These are phyloP conservation scores for Neotoma lepida DNA, from an alignment of 2,113 vertebrate genomes.

Conservation along the genomic window DNA sequence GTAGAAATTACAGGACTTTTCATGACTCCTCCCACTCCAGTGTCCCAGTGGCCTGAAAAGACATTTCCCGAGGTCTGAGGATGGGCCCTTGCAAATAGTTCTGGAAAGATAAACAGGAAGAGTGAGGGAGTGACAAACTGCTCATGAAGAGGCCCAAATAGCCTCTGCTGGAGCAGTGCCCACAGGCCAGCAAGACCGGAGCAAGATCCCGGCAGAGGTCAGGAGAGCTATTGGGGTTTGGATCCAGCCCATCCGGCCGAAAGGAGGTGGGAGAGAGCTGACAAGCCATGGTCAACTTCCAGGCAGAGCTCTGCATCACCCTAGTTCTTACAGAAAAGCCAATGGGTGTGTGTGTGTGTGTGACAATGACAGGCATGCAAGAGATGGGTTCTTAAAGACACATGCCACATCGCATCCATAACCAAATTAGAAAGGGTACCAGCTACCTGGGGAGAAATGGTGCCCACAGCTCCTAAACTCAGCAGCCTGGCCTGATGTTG, in stretches of 20 bases:
- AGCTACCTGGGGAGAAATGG: neutral
- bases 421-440: neutral
- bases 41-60: neutral
- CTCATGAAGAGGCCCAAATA: neutral
- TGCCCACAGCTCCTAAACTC: neutral
- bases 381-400: neutral
- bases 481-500: fast-evolving
- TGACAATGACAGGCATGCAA: neutral
- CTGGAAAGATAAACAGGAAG: slow-evolving; percentile 26
- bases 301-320: neutral
- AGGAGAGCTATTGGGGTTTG: too few species aligned
- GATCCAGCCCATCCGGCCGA: neutral
- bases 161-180: neutral
- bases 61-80: neutral
- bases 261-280: neutral
- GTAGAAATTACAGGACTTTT: neutral
- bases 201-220: too few species aligned
- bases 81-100: neutral
- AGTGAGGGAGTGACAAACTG: neutral
- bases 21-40: fast-evolving
- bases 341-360: too few species aligned
- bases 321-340: neutral
- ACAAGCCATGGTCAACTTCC: neutral
- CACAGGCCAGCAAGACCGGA: neutral
- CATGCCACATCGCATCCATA: fast-evolving